A percentile compares a stretch with the other conserved stretches of the same genome.
phyloP scores from a whole-genome alignment of 2,888 invertebrate genomes.

The Bursaphelenchus okinawaensis region DNA sequence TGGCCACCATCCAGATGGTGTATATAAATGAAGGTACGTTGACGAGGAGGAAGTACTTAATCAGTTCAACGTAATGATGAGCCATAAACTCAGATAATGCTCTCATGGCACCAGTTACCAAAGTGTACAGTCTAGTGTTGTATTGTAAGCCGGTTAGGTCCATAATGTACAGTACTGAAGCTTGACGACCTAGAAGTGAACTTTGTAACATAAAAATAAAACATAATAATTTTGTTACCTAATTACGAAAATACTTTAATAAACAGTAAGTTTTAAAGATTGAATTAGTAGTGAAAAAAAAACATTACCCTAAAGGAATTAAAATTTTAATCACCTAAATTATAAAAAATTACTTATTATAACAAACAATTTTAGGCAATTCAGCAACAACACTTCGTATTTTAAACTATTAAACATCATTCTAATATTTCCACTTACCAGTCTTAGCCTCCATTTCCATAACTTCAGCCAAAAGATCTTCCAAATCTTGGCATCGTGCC shows the following conservation, averaged over 20 bases:
- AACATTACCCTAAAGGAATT: background rate
- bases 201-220: no score
- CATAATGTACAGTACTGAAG: constrained; percentile 51
- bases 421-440: constrained; percentile 18
- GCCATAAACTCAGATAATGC: constrained; percentile 52
- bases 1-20: constrained; percentile 40
- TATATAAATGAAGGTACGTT: constrained; percentile 44
- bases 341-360: no score
- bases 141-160: constrained; percentile 46
- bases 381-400: no score
- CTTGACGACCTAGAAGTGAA: constrained; percentile 45
- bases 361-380: background rate
- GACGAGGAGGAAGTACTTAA: constrained; percentile 50
- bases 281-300: no score
- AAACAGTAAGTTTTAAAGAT: no score
- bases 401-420: background rate
- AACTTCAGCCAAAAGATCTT: constrained; percentile 41
- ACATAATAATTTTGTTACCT: no score
- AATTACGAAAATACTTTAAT: no score
- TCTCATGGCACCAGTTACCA: constrained; percentile 45
- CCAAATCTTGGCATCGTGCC: constrained; percentile 44
- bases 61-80: constrained; percentile 51
- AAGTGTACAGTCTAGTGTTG: constrained; percentile 42
- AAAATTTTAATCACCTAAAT: no score
- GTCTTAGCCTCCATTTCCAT: constrained; percentile 48